These are phyloP conservation scores for Bombycilla garrulus DNA, from an alignment of 2,113 vertebrate species.

Conservation along the genomic window DNA sequence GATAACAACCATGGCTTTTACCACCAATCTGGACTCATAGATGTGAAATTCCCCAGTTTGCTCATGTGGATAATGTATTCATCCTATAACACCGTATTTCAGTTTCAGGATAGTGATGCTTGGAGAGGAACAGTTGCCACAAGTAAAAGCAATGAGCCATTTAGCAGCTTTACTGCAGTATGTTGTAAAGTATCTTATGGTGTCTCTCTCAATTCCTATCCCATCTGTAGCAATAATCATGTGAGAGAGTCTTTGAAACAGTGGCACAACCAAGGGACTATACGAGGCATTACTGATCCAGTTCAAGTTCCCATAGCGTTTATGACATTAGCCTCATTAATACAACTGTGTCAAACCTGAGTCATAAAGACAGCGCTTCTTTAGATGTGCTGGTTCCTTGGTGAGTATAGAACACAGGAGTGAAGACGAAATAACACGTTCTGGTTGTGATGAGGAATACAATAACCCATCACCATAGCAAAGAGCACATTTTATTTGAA, in stretches of 20 bases:
- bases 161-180: background rate
- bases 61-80: background rate
- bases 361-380: background rate
- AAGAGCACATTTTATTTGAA: constrained; percentile 57
- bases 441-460: constrained; percentile 27
- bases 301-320: background rate
- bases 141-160: constrained; percentile 30
- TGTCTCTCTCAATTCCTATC: background rate
- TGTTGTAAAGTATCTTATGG: background rate
- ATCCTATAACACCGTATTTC: background rate
- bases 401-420: background rate
- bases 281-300: background rate
- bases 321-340: background rate
- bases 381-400: background rate
- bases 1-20: background rate
- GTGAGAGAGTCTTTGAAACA: background rate
- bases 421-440: background rate
- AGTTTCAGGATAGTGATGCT: background rate
- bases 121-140: background rate
- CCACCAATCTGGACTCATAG: background rate
- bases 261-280: background rate
- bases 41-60: background rate
- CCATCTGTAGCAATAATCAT: background rate
- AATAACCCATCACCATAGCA: constrained; percentile 16
- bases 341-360: background rate